Base-by-base conservation (phyloP, 2,888 invertebrate genomes). In the Heliconius ismenius region DNA sequence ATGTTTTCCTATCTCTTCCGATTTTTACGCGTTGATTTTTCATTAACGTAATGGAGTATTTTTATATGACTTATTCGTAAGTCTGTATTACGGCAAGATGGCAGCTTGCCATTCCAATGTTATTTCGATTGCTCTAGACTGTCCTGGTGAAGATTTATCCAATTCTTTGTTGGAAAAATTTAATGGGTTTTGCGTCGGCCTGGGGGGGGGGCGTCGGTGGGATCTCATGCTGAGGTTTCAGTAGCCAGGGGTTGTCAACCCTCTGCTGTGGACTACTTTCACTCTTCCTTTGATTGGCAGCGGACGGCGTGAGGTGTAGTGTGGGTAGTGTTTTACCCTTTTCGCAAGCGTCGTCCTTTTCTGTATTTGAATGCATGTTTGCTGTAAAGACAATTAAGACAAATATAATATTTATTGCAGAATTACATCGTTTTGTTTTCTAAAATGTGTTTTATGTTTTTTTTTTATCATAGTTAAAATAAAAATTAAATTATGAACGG, bases 151-250 rank as follows among this genome's bases (percentile, higher is more conserved):
- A 72, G 21, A 75, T 70, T 88, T 93, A 93, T 83, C 93, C 92
- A 84, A 86, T 90, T 86, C 91, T 89, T 85, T 92, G 89, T 32
- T 89, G 90, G 86, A 92, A 92, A 86, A 92, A 92, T 77, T 89
- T 89, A 67, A 84, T 82, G 60, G 90, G 87, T 81, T 91, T 88
- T n/a, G 87, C 81, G 76, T 89, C 88, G 43, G 84, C 81, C 81
- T 92, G 91, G 0, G 93, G 93, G 0, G 93, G 93, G 2, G 93
- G 93, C 6, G 93, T 94, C 26, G 93, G 84, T 2, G 93, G 93
- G 32, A 94, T 93, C 64, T 92, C 92, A 80, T 93, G 92, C 63
- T 92, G 89, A 1, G 93, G 92, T 79, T 89, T 92, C 80, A 94
- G 85, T 18, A 93, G 86, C 85, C 89, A 90, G 1, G 92, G 93